phyloP scores from a whole-genome alignment of 2,888 invertebrate species.

The Rhopalosiphum nymphaeae region DNA sequence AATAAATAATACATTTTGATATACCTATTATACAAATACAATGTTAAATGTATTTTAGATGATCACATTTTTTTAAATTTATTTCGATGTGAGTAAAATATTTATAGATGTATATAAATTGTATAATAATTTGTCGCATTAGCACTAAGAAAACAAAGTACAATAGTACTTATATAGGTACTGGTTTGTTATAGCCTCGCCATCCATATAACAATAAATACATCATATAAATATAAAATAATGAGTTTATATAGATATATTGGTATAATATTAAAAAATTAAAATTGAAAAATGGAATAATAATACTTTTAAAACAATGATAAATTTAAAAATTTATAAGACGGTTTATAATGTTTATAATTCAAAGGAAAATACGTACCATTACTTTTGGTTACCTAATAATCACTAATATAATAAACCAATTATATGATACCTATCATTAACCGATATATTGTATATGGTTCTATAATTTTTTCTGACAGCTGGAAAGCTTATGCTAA shows the following conservation, averaged over 20 bases:
- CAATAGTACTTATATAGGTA: background rate
- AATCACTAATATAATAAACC: too few species aligned
- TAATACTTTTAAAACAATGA: too few species aligned
- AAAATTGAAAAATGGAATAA: too few species aligned
- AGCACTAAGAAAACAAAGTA: background rate
- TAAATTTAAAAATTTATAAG: too few species aligned
- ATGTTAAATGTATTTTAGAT: background rate
- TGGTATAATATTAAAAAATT: too few species aligned
- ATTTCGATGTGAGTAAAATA: background rate
- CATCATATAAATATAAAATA: too few species aligned
- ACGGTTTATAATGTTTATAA: too few species aligned
- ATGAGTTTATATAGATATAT: too few species aligned
- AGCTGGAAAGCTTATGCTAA: conserved; percentile 13
- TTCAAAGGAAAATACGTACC: too few species aligned
- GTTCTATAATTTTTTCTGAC: conserved; percentile 18
- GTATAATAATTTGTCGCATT: background rate
- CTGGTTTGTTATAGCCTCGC: too few species aligned
- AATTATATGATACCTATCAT: background rate
- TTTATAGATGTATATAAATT: background rate
- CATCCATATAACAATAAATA: too few species aligned
- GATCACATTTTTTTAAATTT: background rate
- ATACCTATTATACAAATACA: background rate
- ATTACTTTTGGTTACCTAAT: too few species aligned
- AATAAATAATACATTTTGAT: background rate
- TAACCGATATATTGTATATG: background rate